phyloP scores from a whole-genome alignment of 2,113 vertebrate genomes.

The Hystrix cristata region DNA sequence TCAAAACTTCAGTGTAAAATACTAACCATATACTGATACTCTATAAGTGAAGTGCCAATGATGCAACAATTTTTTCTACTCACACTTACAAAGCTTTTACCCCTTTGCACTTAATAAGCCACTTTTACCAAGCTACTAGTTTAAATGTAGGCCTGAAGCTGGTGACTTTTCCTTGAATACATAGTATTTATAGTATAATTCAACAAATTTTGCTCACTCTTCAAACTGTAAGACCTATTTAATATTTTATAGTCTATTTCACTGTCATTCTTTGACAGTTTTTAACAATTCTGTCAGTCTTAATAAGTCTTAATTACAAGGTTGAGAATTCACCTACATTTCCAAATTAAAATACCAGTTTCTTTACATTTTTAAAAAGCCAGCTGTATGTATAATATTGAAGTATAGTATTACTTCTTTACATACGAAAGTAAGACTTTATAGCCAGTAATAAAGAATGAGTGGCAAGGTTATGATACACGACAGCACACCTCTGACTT shows the following conservation, averaged over 20 bases:
- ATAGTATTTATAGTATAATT: not conserved
- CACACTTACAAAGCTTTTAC: not conserved
- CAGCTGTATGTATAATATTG: not conserved
- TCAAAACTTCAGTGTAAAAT: not conserved
- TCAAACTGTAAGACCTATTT: not conserved
- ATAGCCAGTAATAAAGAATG: not conserved
- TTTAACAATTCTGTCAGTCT: not conserved
- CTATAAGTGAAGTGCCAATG: not conserved
- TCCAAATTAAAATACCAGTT: not conserved
- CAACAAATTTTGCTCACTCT: not conserved
- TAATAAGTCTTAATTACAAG: not conserved
- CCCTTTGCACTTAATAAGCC: not conserved
- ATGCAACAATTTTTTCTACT: not conserved
- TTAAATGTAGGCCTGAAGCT: slow-evolving; percentile 2
- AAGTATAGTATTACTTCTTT: not conserved
- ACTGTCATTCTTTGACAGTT: not conserved
- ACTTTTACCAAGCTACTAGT: not conserved
- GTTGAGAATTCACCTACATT: not conserved
- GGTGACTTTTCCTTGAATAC: not conserved
- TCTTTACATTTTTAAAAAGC: slow-evolving; percentile 13
- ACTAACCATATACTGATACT: not conserved
- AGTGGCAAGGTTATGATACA: not conserved
- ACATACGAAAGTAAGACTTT: not conserved
- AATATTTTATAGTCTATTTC: not conserved
- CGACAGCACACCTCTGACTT: not conserved